phyloP scores from a whole-genome alignment of 30 jellyfish, hydroid and myxozoan species.

The Phacellophora camtschatica region DNA sequence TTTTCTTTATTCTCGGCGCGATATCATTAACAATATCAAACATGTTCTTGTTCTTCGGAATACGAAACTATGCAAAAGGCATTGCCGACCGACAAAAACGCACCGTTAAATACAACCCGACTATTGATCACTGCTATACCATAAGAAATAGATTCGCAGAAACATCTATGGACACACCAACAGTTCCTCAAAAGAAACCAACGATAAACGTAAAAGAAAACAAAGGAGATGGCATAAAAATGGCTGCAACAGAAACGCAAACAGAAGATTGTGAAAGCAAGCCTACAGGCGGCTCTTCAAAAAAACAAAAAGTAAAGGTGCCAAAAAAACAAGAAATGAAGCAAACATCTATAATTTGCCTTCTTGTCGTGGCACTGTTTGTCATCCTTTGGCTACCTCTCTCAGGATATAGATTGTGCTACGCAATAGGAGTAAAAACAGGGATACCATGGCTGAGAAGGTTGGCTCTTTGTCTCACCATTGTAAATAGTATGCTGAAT shows the following conservation, averaged over 20 bases:
- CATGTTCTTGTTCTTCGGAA: not conserved
- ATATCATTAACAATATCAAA: not conserved
- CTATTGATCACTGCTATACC: not conserved
- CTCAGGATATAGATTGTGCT: constrained; percentile 17
- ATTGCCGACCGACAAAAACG: not conserved
- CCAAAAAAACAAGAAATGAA: constrained; percentile 21
- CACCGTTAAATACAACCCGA: not conserved
- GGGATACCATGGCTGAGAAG: constrained; percentile 30
- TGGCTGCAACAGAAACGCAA: not conserved
- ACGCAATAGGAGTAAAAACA: not conserved
- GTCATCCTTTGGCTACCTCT: constrained; percentile 29
- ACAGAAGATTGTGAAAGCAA: not conserved
- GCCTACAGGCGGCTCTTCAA: not conserved
- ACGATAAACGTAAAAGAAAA: not conserved
- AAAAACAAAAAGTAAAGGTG: not conserved
- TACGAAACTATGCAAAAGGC: constrained; percentile 2
- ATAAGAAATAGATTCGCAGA: not conserved
- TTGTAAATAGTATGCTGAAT: constrained; percentile 24
- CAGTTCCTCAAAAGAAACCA: not conserved
- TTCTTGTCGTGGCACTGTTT: constrained; percentile 6
- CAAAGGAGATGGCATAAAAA: not conserved
- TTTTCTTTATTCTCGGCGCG: constrained; percentile 5
- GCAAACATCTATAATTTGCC: constrained; percentile 24
- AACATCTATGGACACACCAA: not conserved
- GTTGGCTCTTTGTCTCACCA: constrained; percentile 30